A percentile compares a stretch with the other conserved stretches of the same genome.
Evolutionary conservation across 2,888 invertebrate species (phyloP).

Genomic region (Iphiclides podalirius): DNA sequence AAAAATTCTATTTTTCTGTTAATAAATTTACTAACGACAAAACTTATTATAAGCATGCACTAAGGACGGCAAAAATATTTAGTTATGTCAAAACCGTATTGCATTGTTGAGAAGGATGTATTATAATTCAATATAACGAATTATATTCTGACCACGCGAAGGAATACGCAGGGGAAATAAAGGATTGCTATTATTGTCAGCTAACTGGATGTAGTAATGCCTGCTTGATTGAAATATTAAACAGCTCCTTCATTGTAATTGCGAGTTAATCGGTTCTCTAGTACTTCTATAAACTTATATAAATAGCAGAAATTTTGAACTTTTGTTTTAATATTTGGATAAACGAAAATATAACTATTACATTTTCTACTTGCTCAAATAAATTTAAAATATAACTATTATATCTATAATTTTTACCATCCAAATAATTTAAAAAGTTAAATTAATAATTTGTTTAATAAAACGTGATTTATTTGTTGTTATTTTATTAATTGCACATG

Average conservation of each 20-base stretch:
- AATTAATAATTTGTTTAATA: no score
- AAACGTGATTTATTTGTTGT: no score
- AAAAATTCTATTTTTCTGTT: background rate
- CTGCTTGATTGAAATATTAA: conserved; percentile 42
- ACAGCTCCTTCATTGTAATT: conserved; percentile 29
- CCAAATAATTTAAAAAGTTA: no score
- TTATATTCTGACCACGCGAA: conserved; percentile 44
- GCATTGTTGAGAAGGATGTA: conserved; percentile 37
- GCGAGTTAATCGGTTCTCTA: conserved; percentile 25
- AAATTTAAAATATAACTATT: no score
- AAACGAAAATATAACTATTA: no score
- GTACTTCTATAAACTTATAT: conserved; percentile 6
- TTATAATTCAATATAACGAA: conserved; percentile 48
- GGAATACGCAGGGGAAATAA: conserved; percentile 39
- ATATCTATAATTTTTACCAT: no score
- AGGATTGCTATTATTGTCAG: conserved; percentile 20
- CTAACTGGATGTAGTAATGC: conserved; percentile 33
- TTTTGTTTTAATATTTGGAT: no score
- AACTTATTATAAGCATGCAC: background rate
- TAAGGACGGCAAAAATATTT: conserved; percentile 2
- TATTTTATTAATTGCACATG: no score
- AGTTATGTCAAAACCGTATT: conserved; percentile 31
- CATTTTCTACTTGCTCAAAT: no score
- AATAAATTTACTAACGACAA: background rate
- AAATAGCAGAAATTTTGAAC: no score